Evolutionary conservation across 1,140 invertebrate species (phyloP), one percentile per base, ranked within the genome.

Genomic region (Aphelinus atriplicis): DNA sequence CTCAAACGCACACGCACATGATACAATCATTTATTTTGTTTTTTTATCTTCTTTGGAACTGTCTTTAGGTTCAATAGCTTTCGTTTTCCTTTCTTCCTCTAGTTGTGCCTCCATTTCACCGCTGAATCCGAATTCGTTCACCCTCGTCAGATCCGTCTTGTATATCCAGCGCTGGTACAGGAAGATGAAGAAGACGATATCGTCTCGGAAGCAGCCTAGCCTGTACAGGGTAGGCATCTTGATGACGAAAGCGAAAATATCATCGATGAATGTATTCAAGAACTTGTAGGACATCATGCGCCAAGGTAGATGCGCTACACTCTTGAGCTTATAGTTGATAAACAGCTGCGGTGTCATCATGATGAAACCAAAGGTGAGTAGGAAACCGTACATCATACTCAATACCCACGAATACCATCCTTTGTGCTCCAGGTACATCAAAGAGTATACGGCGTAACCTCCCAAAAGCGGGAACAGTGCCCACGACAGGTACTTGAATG

Each of bases 291-390:
- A 98, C 91, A 99, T 93, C 98, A 99, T 99, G 70, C 98, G 90
- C 98, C 98, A 99, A 2, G 98, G 98, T 76, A 99, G 89, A 90
- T 99, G 98, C 7, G 98, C 98, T 0, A 99, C 98, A 42, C 97
- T 99, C 85, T 99, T 99, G 61, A 99, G 85, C 89, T 99, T 99
- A 86, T 99, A 99, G 87, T 99, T 99, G 76, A 99, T 99, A 83
- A 99, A 99, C 61, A 99, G 87, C 85, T 99, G 98, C 6, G 98
- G 98, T 3, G 98, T 99, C 98, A 99, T 99, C 96, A 99, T 98
- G 66, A 99, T 99, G 83, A 99, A 99, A 70, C 98, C 98, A 88
- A 99, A 99, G 4, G 97, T 99, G 58, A 99, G 88, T 43, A 99
- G 89, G 87, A 99, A 99, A 71, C 98, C 98, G 88, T 99, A 99